Percentiles rank a stretch among this genome's conserved stretches.
These are phyloP conservation scores for Pararge aegeria DNA, from an alignment of 1,140 invertebrate genomes.

Conservation along the genomic window DNA sequence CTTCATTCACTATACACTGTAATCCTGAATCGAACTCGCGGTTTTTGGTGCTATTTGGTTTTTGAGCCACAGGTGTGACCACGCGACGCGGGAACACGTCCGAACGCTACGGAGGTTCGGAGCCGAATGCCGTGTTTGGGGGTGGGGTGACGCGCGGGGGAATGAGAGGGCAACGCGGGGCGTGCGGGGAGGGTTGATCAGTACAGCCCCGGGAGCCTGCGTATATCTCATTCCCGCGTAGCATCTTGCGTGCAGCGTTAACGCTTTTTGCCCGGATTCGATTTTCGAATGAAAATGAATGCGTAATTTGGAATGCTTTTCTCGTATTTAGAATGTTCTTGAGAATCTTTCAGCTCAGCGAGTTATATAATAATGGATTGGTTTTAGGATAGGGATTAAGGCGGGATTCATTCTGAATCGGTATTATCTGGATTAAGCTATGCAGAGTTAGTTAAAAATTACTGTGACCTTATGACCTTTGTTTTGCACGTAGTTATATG, in stretches of 20 bases:
- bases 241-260: conserved; percentile 34
- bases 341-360: background rate
- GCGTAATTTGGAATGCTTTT: background rate
- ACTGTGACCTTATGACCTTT: too few species aligned
- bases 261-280: conserved; percentile 19
- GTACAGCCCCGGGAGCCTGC: conserved; percentile 47
- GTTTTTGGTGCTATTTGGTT: conserved; percentile 3
- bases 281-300: conserved; percentile 15
- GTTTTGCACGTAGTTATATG: too few species aligned
- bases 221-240: conserved; percentile 39
- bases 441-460: background rate
- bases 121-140: conserved; percentile 38
- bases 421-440: background rate
- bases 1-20: conserved; percentile 45
- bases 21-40: conserved; percentile 39
- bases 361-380: background rate
- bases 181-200: conserved; percentile 36
- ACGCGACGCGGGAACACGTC: conserved; percentile 27
- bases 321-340: conserved; percentile 5
- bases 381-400: background rate
- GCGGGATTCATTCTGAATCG: background rate
- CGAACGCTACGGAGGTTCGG: conserved; percentile 33
- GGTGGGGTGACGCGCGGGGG: conserved; percentile 30
- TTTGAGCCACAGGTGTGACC: conserved; percentile 49
- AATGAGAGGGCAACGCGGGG: conserved; percentile 12